phyloP scores from a whole-genome alignment of 1,140 invertebrate species.

The Oscheius sp. region DNA sequence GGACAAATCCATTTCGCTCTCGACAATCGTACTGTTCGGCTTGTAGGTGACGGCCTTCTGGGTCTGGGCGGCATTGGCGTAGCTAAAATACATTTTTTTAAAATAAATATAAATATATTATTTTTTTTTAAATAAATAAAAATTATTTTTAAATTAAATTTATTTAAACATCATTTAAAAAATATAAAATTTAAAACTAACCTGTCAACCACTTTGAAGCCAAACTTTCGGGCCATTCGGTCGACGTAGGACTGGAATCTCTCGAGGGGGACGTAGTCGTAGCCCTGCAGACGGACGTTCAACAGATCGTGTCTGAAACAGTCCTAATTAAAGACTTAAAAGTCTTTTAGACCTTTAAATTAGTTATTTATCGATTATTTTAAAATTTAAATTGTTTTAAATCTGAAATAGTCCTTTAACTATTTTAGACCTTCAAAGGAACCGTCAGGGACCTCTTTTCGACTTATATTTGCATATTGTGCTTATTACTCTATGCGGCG shows the following conservation, averaged over 20 bases:
- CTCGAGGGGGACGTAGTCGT: constrained; percentile 51
- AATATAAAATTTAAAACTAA: constrained; percentile 26
- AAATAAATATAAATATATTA: constrained; percentile 19
- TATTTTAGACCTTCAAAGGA: no score
- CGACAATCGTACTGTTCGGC: constrained; percentile 45
- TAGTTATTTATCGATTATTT: background rate
- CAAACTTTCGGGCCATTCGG: constrained; percentile 48
- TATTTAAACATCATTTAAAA: no score
- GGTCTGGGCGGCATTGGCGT: constrained; percentile 52
- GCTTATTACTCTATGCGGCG: no score
- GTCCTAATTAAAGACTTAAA: background rate
- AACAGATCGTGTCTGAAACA: constrained; percentile 35
- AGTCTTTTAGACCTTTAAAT: no score
- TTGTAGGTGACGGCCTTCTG: constrained; percentile 49
- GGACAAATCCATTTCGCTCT: constrained; percentile 48
- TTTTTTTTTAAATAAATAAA: no score
- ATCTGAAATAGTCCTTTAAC: background rate
- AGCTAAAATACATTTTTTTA: constrained; percentile 41
- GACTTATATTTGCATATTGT: no score
- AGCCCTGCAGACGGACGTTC: constrained; percentile 53
- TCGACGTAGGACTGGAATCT: constrained; percentile 55
- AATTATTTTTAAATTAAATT: no score
- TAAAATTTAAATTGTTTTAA: background rate
- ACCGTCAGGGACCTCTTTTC: no score
- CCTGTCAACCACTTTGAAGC: constrained; percentile 55